A percentile compares a stretch with the other conserved stretches of the same genome.
These are phyloP conservation scores for Melanerpes aurifrons DNA, from an alignment of 2,113 vertebrate genomes.

Conservation along the genomic window DNA sequence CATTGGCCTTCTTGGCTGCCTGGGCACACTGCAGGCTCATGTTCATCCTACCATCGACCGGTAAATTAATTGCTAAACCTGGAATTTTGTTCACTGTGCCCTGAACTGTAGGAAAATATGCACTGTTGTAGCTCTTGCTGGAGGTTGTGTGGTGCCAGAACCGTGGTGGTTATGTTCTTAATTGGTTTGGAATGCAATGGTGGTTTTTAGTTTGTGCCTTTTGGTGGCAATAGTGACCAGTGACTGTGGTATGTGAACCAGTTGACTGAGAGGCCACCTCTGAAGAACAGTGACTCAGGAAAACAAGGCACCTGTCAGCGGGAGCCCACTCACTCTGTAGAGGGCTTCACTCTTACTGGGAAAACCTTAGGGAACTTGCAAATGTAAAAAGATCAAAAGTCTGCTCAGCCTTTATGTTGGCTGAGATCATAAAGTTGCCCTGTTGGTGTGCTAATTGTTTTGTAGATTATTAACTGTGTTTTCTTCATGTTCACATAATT, in stretches of 20 bases:
- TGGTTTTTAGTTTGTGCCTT: neutral
- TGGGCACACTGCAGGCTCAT: too few relatives aligned
- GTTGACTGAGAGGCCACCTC: neutral
- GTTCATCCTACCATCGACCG: too few relatives aligned
- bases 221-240: neutral
- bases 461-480: neutral
- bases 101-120: rapidly evolving
- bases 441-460: neutral
- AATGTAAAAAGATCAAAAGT: neutral
- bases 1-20: too few relatives aligned
- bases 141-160: rapidly evolving
- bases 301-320: neutral
- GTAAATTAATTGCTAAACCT: neutral
- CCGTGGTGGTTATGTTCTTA: neutral
- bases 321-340: rapidly evolving
- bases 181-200: neutral
- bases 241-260: neutral
- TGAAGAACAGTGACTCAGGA: neutral
- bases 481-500: neutral
- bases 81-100: rapidly evolving
- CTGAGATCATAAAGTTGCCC: neutral
- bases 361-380: neutral
- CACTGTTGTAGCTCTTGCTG: rapidly evolving
- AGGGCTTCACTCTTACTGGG: rapidly evolving
- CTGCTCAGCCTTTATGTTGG: neutral